Percentiles rank a stretch among this genome's conserved stretches.
phyloP scores from a whole-genome alignment of 2,888 invertebrate genomes.

The Acleris holmiana region DNA sequence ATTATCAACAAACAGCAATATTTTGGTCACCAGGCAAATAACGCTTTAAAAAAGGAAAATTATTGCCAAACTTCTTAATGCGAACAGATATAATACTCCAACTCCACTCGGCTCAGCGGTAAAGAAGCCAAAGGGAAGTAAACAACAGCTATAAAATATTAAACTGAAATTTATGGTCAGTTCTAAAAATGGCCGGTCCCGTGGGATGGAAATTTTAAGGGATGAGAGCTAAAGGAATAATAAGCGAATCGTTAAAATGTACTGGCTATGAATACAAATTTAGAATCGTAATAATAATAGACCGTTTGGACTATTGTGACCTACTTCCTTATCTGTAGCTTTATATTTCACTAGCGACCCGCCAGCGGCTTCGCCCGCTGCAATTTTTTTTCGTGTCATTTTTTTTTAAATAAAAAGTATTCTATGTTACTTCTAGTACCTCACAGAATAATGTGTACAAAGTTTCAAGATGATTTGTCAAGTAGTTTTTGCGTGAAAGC shows the following conservation, averaged over 20 bases:
- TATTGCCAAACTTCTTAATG: conserved; percentile 23
- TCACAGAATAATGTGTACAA: too few relatives aligned
- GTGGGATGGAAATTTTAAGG: conserved; percentile 17
- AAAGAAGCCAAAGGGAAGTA: conserved; percentile 25
- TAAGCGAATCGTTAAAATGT: conserved; percentile 11
- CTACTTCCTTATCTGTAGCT: not conserved
- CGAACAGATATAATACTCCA: conserved; percentile 24
- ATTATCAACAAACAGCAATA: too few relatives aligned
- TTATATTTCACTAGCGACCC: too few relatives aligned
- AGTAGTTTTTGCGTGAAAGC: too few relatives aligned
- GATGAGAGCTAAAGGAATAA: conserved; percentile 9
- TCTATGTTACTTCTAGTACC: too few relatives aligned
- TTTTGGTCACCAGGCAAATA: not conserved
- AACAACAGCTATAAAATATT: conserved; percentile 35
- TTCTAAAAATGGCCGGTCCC: conserved; percentile 28
- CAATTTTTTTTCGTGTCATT: too few relatives aligned
- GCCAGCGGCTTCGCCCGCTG: too few relatives aligned
- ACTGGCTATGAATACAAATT: conserved; percentile 4
- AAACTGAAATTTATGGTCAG: conserved; percentile 35
- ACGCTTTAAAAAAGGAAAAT: conserved; percentile 7
- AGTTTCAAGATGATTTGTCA: too few relatives aligned
- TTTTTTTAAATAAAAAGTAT: too few relatives aligned
- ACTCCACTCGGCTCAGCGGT: conserved; percentile 24
- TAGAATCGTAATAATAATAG: not conserved
- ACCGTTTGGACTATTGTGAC: not conserved